phyloP scores from a whole-genome alignment of 2,797 vertebrate genomes.

The Clarias fuscus region DNA sequence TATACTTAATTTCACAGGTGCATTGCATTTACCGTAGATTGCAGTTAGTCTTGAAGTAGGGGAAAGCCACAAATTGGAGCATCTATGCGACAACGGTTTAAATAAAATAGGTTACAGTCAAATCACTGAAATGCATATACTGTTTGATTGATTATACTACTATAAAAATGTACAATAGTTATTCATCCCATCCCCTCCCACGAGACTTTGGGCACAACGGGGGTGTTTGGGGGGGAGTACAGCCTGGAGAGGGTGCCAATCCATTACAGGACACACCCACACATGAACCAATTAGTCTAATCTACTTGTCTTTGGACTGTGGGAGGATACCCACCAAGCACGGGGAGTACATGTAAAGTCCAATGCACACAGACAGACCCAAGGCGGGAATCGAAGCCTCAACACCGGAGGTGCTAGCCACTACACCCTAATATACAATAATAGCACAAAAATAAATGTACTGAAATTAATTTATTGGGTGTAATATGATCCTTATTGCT shows the following conservation, averaged over 20 bases:
- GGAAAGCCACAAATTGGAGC: background rate
- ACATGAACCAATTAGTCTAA: too few relatives aligned
- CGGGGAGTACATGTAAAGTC: too few relatives aligned
- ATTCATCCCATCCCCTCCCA: too few relatives aligned
- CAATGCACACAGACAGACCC: too few relatives aligned
- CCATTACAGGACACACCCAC: too few relatives aligned
- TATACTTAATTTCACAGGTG: background rate
- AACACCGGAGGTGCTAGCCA: too few relatives aligned
- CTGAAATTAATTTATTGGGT: background rate
- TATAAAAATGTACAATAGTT: background rate
- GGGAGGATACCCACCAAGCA: too few relatives aligned
- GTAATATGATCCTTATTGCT: background rate
- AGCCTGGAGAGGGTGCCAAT: too few relatives aligned
- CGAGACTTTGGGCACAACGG: too few relatives aligned
- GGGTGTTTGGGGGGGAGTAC: too few relatives aligned
- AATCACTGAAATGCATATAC: background rate
- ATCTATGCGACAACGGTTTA: background rate
- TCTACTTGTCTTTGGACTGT: too few relatives aligned
- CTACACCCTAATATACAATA: background rate
- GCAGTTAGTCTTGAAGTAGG: background rate
- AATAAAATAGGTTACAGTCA: background rate
- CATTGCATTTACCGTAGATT: background rate
- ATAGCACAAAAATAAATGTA: background rate
- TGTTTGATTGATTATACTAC: background rate
- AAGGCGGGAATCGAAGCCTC: too few relatives aligned